Evolutionary conservation across 2,113 vertebrate genomes (phyloP).

Genomic region (Meles meles): DNA sequence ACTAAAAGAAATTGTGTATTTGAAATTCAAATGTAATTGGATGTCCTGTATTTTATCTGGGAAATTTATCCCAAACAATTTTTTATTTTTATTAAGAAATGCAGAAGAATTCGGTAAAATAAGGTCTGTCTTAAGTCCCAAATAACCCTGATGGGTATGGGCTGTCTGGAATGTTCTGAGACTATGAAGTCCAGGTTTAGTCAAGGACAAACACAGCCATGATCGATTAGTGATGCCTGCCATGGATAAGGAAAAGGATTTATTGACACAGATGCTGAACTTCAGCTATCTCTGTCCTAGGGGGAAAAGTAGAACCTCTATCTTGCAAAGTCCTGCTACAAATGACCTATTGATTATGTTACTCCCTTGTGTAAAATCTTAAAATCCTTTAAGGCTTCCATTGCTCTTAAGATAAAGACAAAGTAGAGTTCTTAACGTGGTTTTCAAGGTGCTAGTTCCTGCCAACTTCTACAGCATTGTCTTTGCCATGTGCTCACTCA

Average conservation of each 20-base stretch:
- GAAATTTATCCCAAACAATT: not conserved
- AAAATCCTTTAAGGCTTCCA: not conserved
- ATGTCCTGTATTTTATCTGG: not conserved
- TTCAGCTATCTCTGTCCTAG: not conserved
- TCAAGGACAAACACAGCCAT: not conserved
- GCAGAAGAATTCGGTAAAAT: slow-evolving; percentile 4
- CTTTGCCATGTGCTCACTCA: not conserved
- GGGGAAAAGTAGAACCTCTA: not conserved
- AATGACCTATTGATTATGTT: not conserved
- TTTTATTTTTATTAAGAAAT: slow-evolving; percentile 33
- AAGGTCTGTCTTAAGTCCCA: not conserved
- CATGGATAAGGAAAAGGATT: not conserved
- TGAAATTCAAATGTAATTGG: slow-evolving; percentile 51
- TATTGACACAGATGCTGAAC: not conserved
- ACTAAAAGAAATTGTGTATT: not conserved
- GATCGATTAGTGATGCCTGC: slow-evolving; percentile 26
- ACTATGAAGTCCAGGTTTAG: not conserved
- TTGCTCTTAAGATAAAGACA: not conserved
- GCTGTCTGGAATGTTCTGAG: slow-evolving; percentile 6
- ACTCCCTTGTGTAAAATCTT: not conserved
- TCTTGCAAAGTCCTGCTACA: not conserved
- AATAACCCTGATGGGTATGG: not conserved
- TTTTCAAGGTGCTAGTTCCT: not conserved
- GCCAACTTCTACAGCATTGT: not conserved
- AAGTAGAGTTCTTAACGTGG: not conserved